Percentiles rank a stretch among this genome's conserved stretches.
phyloP scores from a whole-genome alignment of 2,888 invertebrate species.

The Steinernema hermaphroditum region DNA sequence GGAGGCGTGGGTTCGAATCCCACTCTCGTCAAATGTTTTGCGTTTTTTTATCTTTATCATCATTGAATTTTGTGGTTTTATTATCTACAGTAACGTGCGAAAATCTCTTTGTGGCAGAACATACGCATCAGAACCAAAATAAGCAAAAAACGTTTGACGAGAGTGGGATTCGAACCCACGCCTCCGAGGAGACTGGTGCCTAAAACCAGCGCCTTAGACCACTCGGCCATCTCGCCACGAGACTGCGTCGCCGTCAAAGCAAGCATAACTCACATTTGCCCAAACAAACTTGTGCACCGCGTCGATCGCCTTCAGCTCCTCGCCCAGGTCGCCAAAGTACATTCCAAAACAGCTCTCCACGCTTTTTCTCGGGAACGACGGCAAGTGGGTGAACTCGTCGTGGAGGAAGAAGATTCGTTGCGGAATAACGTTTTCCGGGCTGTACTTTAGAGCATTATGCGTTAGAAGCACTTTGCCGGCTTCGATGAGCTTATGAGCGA shows the following conservation, averaged over 20 bases:
- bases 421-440: conserved; percentile 74
- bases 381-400: conserved; percentile 96
- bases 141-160: conserved; percentile 40
- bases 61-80: no score
- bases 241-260: no score
- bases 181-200: conserved; percentile 80
- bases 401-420: conserved; percentile 96
- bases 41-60: no score
- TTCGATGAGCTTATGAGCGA: conserved; percentile 91
- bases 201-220: conserved; percentile 86
- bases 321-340: conserved; percentile 72
- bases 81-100: no score
- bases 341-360: conserved; percentile 92
- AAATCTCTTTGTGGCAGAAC: no score
- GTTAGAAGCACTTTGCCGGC: conserved; percentile 80
- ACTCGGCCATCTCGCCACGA: conserved; percentile 76
- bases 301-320: conserved; percentile 87
- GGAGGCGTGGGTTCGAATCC: conserved; percentile 84
- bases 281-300: conserved; percentile 97
- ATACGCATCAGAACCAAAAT: no score
- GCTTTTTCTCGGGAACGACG: conserved; percentile 95
- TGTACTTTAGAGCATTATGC: conserved; percentile 68
- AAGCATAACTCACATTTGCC: conserved; percentile 75
- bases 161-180: conserved; percentile 84
- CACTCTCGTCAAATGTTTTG: conserved; percentile 70